Evolutionary conservation across 2,888 invertebrate genomes (phyloP), one percentile per base, ranked within the genome.

Genomic region (Eristalis intricaria): DNA sequence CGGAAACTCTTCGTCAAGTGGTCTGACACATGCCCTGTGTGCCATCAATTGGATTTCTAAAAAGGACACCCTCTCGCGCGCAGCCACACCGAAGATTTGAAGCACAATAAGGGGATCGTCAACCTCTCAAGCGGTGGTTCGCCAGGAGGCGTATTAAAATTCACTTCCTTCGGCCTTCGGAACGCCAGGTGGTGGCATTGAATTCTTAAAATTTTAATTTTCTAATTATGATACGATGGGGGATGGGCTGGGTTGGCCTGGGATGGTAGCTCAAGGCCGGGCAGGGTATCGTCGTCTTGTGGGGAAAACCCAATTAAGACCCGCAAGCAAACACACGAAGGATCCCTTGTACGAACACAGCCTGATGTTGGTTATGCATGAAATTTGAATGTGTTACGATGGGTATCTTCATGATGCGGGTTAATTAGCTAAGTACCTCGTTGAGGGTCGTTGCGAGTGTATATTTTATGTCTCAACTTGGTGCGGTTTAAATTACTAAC

Each of bases 191-290:
- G 82, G 32, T 32, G 32, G 82, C 78, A 78, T 70, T 61, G 61
- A 79, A 82, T 82, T 82, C 75, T 75, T 86, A 74, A 78, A 86
- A 82, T 63, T 86, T 86, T 86, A 86, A 86, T 86, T 82, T 86
- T 75, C 78, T 86, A 86, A 86, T 86, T 86, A 86, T 83, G 78
- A 75, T 61, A n/a, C 13, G 23, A 5, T 32, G 15, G 13, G 19
- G 1, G 43, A 29, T 5, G 3, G 26, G 15, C 15, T 26, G 1
- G 43, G n/a, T n/a, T 13, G 5, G n/a, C 1, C 19, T 50, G 19
- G 13, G 35, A 13, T 58, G 19, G 19, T 40, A n/a, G 0, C 68
- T 64, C 69, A 63, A 81, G 74, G 81, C 63, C 81, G 29, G 4
- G 15, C 3, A 22, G 43, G 11, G 26, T 26, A 61, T 15, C 58